A percentile compares a stretch with the other conserved stretches of the same genome.
Conservation (phyloP, 2,797 vertebrate genomes). For the Aselliscus stoliczkanus region DNA sequence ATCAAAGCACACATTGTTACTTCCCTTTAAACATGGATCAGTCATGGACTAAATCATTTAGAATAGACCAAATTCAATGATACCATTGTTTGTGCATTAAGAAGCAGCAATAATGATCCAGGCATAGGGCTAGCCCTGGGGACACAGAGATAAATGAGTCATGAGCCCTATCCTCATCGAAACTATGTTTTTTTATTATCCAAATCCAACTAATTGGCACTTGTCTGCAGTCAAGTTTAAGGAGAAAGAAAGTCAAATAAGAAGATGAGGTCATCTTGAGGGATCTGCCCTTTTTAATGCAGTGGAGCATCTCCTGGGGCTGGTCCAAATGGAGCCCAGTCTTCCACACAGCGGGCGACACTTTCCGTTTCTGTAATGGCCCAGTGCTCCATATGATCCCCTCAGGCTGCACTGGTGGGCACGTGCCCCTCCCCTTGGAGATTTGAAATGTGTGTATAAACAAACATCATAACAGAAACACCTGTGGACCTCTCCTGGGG, state of each 20-base stretch:
- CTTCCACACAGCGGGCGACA: not conserved
- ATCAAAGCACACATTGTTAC: slow-evolving; percentile 35
- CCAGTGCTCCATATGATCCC: not conserved
- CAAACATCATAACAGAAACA: not conserved
- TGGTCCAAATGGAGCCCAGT: not conserved
- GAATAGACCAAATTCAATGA: not conserved
- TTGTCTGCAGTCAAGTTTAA: slow-evolving; percentile 1
- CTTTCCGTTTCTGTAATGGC: not conserved
- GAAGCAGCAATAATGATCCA: not conserved
- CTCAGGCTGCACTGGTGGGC: not conserved
- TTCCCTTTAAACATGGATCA: slow-evolving; percentile 16
- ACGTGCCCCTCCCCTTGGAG: not conserved
- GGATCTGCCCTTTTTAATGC: not conserved
- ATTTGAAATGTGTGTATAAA: not conserved
- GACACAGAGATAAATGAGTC: slow-evolving; percentile 23
- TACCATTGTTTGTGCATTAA: slow-evolving; percentile 8
- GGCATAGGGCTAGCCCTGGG: not conserved
- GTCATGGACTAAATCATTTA: slow-evolving; percentile 18
- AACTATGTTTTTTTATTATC: slow-evolving; percentile 27
- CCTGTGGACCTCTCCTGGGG: not conserved
- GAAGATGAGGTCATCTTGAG: not conserved
- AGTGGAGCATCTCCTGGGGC: not conserved
- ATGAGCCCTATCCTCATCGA: not conserved
- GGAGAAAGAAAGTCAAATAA: slow-evolving; percentile 19
- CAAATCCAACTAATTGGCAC: not conserved